Base-by-base conservation (phyloP, 2,888 invertebrate genomes). In the Congeria kusceri region DNA sequence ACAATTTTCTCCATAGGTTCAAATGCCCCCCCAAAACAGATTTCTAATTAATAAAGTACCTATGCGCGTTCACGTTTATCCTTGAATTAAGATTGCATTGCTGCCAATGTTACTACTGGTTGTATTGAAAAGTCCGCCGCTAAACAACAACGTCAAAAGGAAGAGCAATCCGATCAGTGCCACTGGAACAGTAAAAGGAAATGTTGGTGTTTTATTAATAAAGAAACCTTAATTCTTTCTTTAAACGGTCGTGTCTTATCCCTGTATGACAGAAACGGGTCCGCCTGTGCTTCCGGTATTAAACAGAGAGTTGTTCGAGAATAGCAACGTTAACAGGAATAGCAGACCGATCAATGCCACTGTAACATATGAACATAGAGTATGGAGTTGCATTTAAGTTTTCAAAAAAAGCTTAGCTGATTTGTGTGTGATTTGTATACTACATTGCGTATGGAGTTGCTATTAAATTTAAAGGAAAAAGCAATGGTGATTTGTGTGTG, bases 101-200 rank as follows among this genome's bases (percentile, higher is more conserved):
- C 53, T 53, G 18, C n/a, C 53, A 53, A 53, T 9, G 25, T 53
- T 25, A 53, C 25, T 53, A 18, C n/a, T 20, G 20, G 56, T 56
- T 15, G 25, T 56, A 66, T 66, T 66, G 44, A 64, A 64, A 3
- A 23, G 56, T 27, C 71, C 71, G n/a, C 58, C 29, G n/a, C 63
- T 47, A 29, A 72, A 72, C 58, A 72, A 32, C 58, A 72, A 32
- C 20, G 58, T n/a, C 25, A 72, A 44, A 46, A 70, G 56, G 62
- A 72, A 72, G 56, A 72, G 64, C 32, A 64, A 58, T 11, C 71
- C 71, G n/a, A 65, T 58, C 64, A 72, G 64, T 72, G 71, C 71
- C 71, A 72, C 71, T 72, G 71, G 39, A 72, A 72, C 64, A 58
- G 64, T 67, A 57, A 67, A 11, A 39, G 9, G 15, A 1, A 39